Conservation (phyloP, 2,888 invertebrate genomes). For the Limnephilus lunatus region DNA sequence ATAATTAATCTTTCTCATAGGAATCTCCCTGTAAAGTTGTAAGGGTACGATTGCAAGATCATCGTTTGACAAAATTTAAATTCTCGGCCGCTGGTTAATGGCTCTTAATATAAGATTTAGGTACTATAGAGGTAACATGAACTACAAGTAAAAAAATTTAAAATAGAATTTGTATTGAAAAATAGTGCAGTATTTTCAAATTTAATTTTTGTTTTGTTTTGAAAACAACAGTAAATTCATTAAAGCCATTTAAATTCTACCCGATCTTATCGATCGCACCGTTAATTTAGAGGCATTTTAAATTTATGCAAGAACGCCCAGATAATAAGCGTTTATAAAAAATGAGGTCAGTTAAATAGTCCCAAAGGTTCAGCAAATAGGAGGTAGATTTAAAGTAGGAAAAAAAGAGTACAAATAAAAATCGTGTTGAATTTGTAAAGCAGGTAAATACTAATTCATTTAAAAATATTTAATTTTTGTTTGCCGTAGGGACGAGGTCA, state of each 20-base stretch:
- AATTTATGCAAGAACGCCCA: not conserved
- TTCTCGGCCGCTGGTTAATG: no score
- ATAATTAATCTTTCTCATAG: no score
- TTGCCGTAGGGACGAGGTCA: not conserved
- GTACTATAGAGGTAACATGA: no score
- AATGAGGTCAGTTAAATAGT: slow-evolving; percentile 46
- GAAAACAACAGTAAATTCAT: not conserved
- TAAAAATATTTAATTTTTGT: slow-evolving; percentile 23
- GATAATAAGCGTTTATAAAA: slow-evolving; percentile 30
- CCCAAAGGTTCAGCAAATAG: slow-evolving; percentile 50
- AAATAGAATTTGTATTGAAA: not conserved
- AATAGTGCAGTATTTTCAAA: no score
- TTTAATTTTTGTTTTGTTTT: not conserved
- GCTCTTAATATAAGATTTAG: no score
- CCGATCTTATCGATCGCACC: not conserved
- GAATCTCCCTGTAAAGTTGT: no score
- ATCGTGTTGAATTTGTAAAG: not conserved
- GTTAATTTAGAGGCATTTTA: not conserved
- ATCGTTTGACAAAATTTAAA: no score
- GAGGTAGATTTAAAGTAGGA: slow-evolving; percentile 35
- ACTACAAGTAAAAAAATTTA: not conserved
- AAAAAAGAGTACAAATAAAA: slow-evolving; percentile 7
- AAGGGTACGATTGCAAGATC: no score
- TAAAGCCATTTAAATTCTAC: not conserved
- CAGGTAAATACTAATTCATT: slow-evolving; percentile 36